Evolutionary conservation across 2,113 vertebrate species (phyloP).

Genomic region (Ctenodactylus gundi): DNA sequence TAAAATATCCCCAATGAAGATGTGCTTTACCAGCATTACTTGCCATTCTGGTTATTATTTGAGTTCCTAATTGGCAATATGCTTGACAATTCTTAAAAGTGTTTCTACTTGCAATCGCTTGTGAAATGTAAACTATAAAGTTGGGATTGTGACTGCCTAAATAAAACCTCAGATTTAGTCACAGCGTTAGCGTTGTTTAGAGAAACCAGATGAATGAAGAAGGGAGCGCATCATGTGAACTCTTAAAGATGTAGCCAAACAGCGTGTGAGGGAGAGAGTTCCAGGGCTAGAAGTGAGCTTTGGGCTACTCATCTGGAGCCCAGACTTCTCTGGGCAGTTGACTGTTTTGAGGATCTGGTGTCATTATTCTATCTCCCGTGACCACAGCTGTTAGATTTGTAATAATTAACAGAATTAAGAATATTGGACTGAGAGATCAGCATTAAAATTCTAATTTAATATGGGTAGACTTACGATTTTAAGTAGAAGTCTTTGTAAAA

Average conservation of each 20-base stretch:
- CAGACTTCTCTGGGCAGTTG: background rate
- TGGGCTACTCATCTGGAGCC: accelerated
- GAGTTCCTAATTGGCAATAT: background rate
- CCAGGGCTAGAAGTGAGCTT: accelerated
- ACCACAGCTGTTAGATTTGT: too few species aligned
- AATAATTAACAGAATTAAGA: too few species aligned
- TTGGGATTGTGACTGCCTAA: background rate
- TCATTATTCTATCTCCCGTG: background rate
- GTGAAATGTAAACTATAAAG: background rate
- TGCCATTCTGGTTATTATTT: background rate
- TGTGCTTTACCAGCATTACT: background rate
- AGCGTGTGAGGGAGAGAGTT: background rate
- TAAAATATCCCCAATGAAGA: background rate
- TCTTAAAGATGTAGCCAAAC: background rate
- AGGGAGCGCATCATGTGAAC: background rate
- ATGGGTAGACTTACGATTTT: too few species aligned
- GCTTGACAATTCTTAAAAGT: background rate
- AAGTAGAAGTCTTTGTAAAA: too few species aligned
- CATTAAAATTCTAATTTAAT: too few species aligned
- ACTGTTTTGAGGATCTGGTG: background rate
- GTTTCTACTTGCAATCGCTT: background rate
- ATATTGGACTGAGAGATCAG: too few species aligned
- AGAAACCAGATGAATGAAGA: background rate
- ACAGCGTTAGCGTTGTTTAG: background rate
- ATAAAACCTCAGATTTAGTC: background rate